These are phyloP conservation scores for Astropecten irregularis DNA, from an alignment of 53 echinoderm and acorn worm genomes.

Conservation along the genomic window DNA sequence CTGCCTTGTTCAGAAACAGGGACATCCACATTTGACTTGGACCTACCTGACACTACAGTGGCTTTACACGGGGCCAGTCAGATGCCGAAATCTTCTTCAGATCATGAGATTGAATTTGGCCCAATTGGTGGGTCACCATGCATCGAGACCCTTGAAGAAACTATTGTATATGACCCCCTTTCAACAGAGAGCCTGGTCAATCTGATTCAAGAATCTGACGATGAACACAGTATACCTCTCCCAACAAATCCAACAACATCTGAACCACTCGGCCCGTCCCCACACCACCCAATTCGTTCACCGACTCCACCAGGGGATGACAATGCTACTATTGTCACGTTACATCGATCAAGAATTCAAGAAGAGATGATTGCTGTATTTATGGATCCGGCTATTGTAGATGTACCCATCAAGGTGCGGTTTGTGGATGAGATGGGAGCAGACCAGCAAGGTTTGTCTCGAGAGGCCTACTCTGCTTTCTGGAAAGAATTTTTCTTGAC, in stretches of 20 bases:
- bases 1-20: neutral
- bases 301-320: neutral
- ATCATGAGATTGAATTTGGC: neutral
- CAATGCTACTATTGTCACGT: neutral
- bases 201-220: neutral
- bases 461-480: too few relatives aligned
- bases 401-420: too few relatives aligned
- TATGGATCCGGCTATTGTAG: constrained; percentile 12
- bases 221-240: neutral
- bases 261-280: neutral
- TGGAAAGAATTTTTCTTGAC: constrained; percentile 37
- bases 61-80: too few relatives aligned
- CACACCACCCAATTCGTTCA: neutral
- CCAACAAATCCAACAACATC: neutral
- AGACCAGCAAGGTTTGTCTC: too few relatives aligned
- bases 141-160: neutral
- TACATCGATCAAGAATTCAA: too few relatives aligned
- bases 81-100: neutral
- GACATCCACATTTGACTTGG: neutral
- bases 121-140: neutral
- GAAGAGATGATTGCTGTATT: neutral
- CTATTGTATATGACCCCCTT: neutral
- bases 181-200: neutral
- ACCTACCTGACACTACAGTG: too few relatives aligned
- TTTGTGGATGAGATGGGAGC: too few relatives aligned